These are phyloP conservation scores for Chlorospingus semifuscus DNA, from an alignment of 2,797 vertebrate species.

Conservation along the genomic window DNA sequence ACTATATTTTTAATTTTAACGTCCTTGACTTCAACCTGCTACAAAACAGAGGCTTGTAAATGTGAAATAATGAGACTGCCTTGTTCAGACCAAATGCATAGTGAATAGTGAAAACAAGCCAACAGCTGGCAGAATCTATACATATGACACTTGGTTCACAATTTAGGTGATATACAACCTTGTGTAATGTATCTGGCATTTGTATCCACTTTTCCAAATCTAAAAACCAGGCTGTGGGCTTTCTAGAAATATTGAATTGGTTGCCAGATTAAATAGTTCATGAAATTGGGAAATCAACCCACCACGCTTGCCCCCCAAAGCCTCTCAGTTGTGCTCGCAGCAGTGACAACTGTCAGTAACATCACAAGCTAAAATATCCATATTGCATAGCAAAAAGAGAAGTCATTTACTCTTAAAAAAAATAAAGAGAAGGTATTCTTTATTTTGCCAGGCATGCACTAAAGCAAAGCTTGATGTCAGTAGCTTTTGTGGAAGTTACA, in stretches of 20 bases:
- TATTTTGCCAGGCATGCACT: not conserved
- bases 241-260: not conserved
- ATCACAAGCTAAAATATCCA: not conserved
- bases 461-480: not conserved
- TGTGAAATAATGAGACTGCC: not conserved
- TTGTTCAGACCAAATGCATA: not conserved
- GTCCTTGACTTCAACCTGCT: conserved; percentile 16
- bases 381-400: not conserved
- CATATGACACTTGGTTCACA: not conserved
- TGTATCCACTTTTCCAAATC: not conserved
- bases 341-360: not conserved
- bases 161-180: conserved; percentile 14
- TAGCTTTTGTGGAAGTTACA: not conserved
- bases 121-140: conserved; percentile 12
- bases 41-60: conserved; percentile 15
- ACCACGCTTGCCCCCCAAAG: not conserved
- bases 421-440: not conserved
- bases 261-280: not conserved
- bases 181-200: not conserved
- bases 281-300: not conserved
- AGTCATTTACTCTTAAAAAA: not conserved
- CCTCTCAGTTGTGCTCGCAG: not conserved
- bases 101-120: conserved; percentile 13
- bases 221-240: not conserved
- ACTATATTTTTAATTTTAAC: conserved; percentile 19